Conservation (phyloP, 2,888 invertebrate genomes). For the Sylvicola cinctus region DNA sequence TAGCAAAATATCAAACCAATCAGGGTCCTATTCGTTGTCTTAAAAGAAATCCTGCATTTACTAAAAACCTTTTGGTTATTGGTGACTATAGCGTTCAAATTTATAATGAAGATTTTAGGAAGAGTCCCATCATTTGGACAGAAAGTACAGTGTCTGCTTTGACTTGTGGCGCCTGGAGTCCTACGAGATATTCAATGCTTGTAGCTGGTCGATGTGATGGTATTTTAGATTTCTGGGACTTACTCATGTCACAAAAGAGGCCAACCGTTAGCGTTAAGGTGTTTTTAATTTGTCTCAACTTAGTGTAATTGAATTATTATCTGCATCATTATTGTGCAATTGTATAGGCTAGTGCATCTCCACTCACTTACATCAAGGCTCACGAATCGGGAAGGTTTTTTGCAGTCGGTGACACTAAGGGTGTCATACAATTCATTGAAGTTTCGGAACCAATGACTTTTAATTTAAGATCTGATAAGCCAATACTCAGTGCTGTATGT, state of each 20-base stretch:
- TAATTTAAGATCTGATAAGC: conserved; percentile 45
- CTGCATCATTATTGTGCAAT: conserved; percentile 9
- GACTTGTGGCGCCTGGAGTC: conserved; percentile 71
- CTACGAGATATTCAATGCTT: conserved; percentile 37
- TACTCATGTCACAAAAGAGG: conserved; percentile 47
- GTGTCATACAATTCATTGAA: conserved; percentile 43
- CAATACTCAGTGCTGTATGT: conserved; percentile 34
- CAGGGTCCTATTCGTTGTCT: conserved; percentile 68
- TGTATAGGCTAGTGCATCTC: conserved; percentile 21
- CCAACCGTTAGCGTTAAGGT: conserved; percentile 33
- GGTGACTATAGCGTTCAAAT: conserved; percentile 40
- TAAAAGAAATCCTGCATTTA: conserved; percentile 42
- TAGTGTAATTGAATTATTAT: background rate
- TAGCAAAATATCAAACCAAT: conserved; percentile 27
- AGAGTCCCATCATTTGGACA: conserved; percentile 78
- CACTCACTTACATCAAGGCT: conserved; percentile 38
- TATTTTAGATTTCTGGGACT: conserved; percentile 66
- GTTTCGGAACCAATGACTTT: conserved; percentile 43
- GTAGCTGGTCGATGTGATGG: conserved; percentile 48
- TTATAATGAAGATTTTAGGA: conserved; percentile 65
- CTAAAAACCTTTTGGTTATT: conserved; percentile 38
- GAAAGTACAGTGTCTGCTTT: conserved; percentile 41
- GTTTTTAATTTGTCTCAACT: no score
- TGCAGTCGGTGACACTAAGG: conserved; percentile 35
- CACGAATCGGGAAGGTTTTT: conserved; percentile 29